Evolutionary conservation across 2,888 invertebrate genomes (phyloP).

Genomic region (Gerris lacustris): DNA sequence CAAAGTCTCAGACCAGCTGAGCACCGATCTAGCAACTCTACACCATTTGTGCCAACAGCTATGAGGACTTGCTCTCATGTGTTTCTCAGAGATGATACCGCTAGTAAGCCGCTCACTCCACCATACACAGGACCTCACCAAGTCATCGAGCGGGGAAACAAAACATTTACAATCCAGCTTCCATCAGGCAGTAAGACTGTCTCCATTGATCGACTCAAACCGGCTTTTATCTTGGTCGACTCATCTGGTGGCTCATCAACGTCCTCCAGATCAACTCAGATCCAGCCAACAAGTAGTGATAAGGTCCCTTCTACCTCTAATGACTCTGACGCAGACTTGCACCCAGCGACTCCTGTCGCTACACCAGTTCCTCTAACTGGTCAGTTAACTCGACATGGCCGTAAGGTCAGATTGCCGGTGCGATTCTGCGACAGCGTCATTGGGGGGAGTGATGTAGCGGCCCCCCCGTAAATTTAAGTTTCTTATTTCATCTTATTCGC

Average conservation of each 20-base stretch:
- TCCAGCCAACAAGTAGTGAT: background rate
- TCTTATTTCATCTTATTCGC: too few relatives aligned
- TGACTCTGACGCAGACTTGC: background rate
- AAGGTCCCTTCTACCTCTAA: background rate
- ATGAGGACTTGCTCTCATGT: slow-evolving; percentile 20
- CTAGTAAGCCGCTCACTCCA: too few relatives aligned
- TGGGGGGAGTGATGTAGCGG: too few relatives aligned
- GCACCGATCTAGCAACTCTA: background rate
- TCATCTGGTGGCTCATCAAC: too few relatives aligned
- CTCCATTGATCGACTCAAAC: background rate
- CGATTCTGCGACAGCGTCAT: too few relatives aligned
- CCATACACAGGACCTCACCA: slow-evolving; percentile 15
- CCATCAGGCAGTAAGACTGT: background rate
- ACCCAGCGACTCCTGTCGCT: background rate
- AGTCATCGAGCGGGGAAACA: slow-evolving; percentile 5
- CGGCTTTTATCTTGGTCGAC: background rate
- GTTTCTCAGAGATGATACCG: slow-evolving; percentile 22
- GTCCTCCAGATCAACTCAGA: background rate
- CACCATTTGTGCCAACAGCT: background rate
- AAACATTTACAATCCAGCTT: background rate
- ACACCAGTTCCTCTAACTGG: too few relatives aligned
- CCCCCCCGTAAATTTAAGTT: too few relatives aligned
- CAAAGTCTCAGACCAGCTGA: background rate
- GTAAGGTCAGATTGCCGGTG: too few relatives aligned
- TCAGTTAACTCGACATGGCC: too few relatives aligned